Evolutionary conservation across 2,113 vertebrate species (phyloP).

Genomic region (Misgurnus anguillicaudatus): DNA sequence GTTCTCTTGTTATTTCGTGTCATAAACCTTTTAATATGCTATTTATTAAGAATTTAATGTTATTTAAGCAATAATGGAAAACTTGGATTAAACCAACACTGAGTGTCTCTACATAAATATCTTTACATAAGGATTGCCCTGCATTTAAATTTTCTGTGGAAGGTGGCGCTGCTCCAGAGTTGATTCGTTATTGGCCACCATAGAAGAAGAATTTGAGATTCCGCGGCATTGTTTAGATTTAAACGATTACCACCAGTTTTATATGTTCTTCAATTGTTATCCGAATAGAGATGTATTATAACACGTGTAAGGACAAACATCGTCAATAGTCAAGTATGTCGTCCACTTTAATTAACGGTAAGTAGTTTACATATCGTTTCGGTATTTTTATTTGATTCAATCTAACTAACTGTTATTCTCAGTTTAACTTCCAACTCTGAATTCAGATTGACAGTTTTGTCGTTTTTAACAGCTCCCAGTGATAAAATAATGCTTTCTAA

Average conservation of each 20-base stretch:
- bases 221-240: slow-evolving; percentile 47
- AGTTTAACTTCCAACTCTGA: too few species aligned
- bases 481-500: slow-evolving; percentile 21
- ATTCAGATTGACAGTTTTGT: too few species aligned
- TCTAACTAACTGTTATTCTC: background rate
- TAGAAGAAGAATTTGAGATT: slow-evolving; percentile 44
- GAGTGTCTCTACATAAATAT: too few species aligned
- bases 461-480: background rate
- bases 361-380: background rate
- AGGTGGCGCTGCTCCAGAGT: background rate
- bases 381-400: background rate
- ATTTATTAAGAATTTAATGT: too few species aligned
- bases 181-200: too few species aligned
- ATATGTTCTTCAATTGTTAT: background rate
- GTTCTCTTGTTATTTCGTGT: background rate
- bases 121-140: too few species aligned
- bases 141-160: background rate
- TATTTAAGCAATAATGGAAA: too few species aligned
- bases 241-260: background rate
- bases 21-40: background rate
- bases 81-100: too few species aligned
- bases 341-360: background rate
- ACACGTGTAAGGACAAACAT: slow-evolving; percentile 3
- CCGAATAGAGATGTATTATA: background rate
- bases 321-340: background rate